Evolutionary conservation across 2,113 vertebrate species (phyloP), one percentile per base, ranked within the genome.

Genomic region (Fregetta grallaria): DNA sequence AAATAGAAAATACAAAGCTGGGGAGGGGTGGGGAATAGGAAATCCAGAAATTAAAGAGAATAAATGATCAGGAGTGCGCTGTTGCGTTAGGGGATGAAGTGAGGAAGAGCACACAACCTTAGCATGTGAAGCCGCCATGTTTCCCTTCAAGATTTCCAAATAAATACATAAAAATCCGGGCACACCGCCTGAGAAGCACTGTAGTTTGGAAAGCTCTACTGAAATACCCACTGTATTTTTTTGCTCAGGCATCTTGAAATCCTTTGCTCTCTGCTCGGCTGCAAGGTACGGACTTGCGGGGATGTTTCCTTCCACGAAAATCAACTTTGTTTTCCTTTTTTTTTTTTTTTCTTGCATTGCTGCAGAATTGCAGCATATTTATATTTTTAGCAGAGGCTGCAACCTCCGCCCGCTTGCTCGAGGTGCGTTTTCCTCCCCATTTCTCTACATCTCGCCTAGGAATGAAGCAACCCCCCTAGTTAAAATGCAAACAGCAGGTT

Each of bases 291-390:
- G 45, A 13, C 29, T 65, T 32, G 18, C 7, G 47, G 25, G 40
- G n/a, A 14, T 59, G 9, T 32, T 94, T 61, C 7, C 20, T 55
- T 5, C 34, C 22, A 3, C 1, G 12, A 53, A 88, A 88, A 90
- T 50, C 14, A 55, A 59, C 49, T 50, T 76, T 32, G 8, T 11
- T 8, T 26, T 5, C 13, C 5, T 16, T 14, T 23, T 18, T 15
- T 5, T n/a, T 2, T 15, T 18, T 12, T 9, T 0, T 3, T 0
- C 6, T 14, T 36, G 12, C 11, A 2, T 18, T 16, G 14, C 71
- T 22, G 23, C 23, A 50, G 20, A 75, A 83, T 56, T 42, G 12
- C 17, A 26, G 71, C 29, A 6, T 78, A 21, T 61, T 81, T 47
- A 2, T 20, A 10, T 59, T 59, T 86, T 68, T 25, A 67, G 17